Conservation (phyloP, 2,113 vertebrate genomes). For the Pseudorectes ferrugineus region DNA sequence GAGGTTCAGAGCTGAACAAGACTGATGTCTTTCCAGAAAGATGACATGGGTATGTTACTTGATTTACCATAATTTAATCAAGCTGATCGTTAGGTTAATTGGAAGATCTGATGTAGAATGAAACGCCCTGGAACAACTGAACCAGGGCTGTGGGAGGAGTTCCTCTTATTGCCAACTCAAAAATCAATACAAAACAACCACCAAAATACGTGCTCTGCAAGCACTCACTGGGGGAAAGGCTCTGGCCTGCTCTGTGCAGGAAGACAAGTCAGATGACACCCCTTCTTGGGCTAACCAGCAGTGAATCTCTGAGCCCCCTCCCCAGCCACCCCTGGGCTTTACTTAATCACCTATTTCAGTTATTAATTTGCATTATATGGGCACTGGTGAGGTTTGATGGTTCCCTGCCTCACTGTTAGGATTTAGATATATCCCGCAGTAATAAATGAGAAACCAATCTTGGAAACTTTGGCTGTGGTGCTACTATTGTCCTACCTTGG, state of each 20-base stretch:
- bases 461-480: neutral
- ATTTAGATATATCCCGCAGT: neutral
- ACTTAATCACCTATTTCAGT: neutral
- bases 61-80: conserved; percentile 38
- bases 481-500: neutral
- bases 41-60: neutral
- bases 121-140: conserved; percentile 12
- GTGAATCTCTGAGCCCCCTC: neutral
- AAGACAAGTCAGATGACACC: conserved; percentile 19
- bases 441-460: neutral
- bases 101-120: neutral
- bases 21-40: conserved; percentile 30
- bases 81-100: conserved; percentile 48
- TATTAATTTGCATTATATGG: neutral
- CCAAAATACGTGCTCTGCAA: neutral
- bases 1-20: neutral
- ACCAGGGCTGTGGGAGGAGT: neutral
- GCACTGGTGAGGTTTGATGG: neutral
- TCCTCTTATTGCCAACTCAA: neutral
- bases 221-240: neutral
- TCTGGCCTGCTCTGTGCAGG: neutral
- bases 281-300: neutral
- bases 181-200: neutral
- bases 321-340: neutral
- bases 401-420: neutral